Conservation (phyloP, 2,888 invertebrate genomes). For the Notodonta ziczac region DNA sequence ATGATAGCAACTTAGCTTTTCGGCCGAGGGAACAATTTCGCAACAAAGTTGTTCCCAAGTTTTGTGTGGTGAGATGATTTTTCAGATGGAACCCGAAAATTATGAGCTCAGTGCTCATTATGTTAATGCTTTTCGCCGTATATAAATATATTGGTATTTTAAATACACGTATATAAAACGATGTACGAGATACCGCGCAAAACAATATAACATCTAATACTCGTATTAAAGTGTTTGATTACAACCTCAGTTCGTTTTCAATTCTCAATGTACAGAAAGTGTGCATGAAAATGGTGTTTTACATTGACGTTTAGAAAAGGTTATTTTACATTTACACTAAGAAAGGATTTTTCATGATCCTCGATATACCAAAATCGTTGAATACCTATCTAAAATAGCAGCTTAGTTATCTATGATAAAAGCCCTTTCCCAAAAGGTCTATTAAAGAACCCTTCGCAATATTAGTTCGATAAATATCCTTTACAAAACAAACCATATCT, state of each 20-base stretch:
- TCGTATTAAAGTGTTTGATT: too few relatives aligned
- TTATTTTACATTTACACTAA: too few relatives aligned
- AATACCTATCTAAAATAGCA: too few relatives aligned
- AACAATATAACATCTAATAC: too few relatives aligned
- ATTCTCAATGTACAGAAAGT: too few relatives aligned
- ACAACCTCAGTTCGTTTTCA: too few relatives aligned
- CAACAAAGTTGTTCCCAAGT: slow-evolving; percentile 25
- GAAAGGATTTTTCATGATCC: too few relatives aligned
- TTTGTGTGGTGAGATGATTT: slow-evolving; percentile 27
- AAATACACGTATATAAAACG: too few relatives aligned
- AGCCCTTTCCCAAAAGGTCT: background rate
- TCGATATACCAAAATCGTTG: too few relatives aligned
- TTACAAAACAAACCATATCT: slow-evolving; percentile 1
- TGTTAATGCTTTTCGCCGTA: slow-evolving; percentile 31
- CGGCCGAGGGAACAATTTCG: slow-evolving; percentile 15
- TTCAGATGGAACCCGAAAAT: slow-evolving; percentile 28
- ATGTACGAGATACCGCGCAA: too few relatives aligned
- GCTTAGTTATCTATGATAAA: background rate
- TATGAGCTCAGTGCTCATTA: slow-evolving; percentile 37
- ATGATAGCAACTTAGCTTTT: slow-evolving; percentile 25
- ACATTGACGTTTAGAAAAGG: too few relatives aligned
- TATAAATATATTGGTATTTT: slow-evolving; percentile 20
- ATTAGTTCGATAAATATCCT: slow-evolving; percentile 1
- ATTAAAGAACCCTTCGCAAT: background rate
- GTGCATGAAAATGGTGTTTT: too few relatives aligned